Percentiles rank a stretch among this genome's conserved stretches.
Evolutionary conservation across 2,113 vertebrate genomes (phyloP).

Genomic region (Sylvilagus bachmani): DNA sequence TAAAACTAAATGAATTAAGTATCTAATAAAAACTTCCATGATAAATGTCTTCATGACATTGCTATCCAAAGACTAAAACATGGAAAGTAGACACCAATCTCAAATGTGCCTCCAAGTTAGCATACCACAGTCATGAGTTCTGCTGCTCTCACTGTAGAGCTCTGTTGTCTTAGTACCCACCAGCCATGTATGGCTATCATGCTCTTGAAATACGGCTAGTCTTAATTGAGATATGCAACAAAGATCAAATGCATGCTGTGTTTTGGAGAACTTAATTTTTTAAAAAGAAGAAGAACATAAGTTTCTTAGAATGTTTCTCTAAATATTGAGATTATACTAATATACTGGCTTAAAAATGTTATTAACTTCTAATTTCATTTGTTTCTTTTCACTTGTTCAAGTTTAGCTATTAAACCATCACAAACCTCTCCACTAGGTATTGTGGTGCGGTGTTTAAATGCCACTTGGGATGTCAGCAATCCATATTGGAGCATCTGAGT

Average conservation of each 20-base stretch:
- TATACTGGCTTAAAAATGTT: background rate
- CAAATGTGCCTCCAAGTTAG: background rate
- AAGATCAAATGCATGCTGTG: background rate
- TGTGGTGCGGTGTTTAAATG: too few relatives aligned
- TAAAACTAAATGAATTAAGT: background rate
- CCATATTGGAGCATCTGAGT: too few relatives aligned
- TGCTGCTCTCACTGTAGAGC: background rate
- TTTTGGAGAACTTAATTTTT: background rate
- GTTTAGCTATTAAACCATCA: background rate
- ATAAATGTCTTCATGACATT: background rate
- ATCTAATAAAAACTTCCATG: background rate
- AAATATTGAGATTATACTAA: slow-evolving; percentile 16
- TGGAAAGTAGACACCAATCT: background rate
- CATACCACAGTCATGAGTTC: background rate
- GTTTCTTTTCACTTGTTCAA: slow-evolving; percentile 4
- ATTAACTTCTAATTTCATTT: slow-evolving; percentile 48
- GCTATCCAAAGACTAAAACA: background rate
- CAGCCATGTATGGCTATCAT: background rate
- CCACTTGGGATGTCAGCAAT: too few relatives aligned
- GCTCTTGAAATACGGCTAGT: background rate
- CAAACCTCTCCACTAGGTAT: background rate
- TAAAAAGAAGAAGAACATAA: background rate
- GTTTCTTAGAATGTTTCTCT: background rate
- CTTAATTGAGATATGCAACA: background rate
- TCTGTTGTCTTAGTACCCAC: background rate